Conservation (phyloP, 64 coral and sea anemone species). For the Astreopora myriophthalma region DNA sequence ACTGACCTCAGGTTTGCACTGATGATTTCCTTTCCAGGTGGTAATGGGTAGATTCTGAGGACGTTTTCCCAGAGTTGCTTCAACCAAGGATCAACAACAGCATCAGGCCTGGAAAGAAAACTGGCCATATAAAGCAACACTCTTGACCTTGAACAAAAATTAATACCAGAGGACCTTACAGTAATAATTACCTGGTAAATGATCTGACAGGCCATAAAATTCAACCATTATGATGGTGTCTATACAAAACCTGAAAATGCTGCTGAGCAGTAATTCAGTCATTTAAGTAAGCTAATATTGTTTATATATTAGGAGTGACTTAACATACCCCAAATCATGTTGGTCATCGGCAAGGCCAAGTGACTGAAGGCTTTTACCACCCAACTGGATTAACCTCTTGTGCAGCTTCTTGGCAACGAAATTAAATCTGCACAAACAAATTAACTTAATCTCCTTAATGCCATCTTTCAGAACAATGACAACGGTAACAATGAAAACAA, state of each 20-base stretch:
- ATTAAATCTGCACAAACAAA: constrained; percentile 76
- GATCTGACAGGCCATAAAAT: no score
- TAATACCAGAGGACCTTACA: no score
- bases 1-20: constrained; percentile 75
- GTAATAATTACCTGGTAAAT: no score
- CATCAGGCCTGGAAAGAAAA: constrained; percentile 83
- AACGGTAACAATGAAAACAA: no score
- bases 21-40: constrained; percentile 82
- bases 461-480: no score
- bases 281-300: no score
- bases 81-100: constrained; percentile 97
- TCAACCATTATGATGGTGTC: no score
- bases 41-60: constrained; percentile 80
- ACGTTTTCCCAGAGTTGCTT: constrained; percentile 85
- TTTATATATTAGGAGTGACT: no score
- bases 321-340: constrained; percentile 84
- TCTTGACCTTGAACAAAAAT: background rate
- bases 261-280: no score
- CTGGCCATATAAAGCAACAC: background rate
- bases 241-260: no score
- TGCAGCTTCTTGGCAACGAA: constrained; percentile 96
- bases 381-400: constrained; percentile 79
- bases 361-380: constrained; percentile 43
- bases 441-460: no score
- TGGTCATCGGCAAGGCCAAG: constrained; percentile 92